Conservation (phyloP, 2,888 invertebrate species). For the Neoascia interrupta region DNA sequence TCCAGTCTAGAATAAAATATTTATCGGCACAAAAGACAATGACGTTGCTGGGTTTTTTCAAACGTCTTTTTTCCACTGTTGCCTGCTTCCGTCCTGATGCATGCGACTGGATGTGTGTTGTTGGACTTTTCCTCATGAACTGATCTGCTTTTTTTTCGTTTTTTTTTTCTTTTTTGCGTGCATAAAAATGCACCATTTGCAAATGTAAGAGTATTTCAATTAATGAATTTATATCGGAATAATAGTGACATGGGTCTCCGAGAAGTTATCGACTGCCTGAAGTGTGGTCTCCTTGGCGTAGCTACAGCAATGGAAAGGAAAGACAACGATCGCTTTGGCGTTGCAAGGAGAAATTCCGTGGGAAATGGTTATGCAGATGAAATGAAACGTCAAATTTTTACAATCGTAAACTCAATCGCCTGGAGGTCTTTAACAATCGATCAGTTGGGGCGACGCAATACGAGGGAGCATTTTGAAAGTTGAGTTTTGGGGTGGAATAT, state of each 20-base stretch:
- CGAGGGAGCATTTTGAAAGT: no score
- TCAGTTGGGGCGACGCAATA: slow-evolving; percentile 35
- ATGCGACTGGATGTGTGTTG: not conserved
- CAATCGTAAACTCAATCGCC: slow-evolving; percentile 58
- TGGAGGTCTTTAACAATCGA: slow-evolving; percentile 25
- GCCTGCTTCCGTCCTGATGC: slow-evolving; percentile 15
- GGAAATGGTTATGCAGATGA: slow-evolving; percentile 59
- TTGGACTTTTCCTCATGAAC: slow-evolving; percentile 14
- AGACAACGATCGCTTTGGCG: slow-evolving; percentile 55
- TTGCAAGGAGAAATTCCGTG: slow-evolving; percentile 58
- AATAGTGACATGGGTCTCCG: slow-evolving; percentile 67
- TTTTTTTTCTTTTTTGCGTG: slow-evolving; percentile 47
- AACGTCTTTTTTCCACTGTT: no score
- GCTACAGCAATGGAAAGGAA: slow-evolving; percentile 9
- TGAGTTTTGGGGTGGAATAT: no score
- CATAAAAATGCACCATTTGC: slow-evolving; percentile 68
- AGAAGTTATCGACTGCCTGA: slow-evolving; percentile 55
- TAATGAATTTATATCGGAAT: slow-evolving; percentile 69
- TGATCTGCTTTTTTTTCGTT: slow-evolving; percentile 11
- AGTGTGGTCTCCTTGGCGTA: slow-evolving; percentile 41
- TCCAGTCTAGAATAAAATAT: slow-evolving; percentile 65
- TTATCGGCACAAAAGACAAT: slow-evolving; percentile 62
- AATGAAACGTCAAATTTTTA: slow-evolving; percentile 67
- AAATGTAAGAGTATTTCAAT: slow-evolving; percentile 64
- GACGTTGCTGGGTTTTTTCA: slow-evolving; percentile 46